These are phyloP conservation scores for Pseudococcus longispinus DNA, from an alignment of 2,888 invertebrate genomes.

Conservation along the genomic window DNA sequence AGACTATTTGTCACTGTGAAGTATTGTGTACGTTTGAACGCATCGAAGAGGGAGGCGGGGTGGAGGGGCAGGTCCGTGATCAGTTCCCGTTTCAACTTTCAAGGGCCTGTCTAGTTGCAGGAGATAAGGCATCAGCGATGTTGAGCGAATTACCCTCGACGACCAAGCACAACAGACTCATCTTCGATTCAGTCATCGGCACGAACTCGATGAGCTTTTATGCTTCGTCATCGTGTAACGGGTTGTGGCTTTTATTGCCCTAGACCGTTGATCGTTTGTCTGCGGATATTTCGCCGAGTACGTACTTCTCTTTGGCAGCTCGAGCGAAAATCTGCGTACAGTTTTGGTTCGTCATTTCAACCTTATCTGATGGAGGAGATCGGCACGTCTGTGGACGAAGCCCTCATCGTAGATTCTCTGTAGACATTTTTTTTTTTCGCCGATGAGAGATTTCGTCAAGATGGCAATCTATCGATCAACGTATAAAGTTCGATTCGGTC, in stretches of 20 bases:
- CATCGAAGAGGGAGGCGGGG: too few relatives aligned
- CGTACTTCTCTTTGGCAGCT: background rate
- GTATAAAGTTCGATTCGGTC: background rate
- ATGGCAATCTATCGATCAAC: background rate
- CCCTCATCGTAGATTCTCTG: background rate
- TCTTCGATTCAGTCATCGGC: background rate
- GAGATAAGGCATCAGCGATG: constrained; percentile 38
- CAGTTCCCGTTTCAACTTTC: constrained; percentile 1
- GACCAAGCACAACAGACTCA: background rate
- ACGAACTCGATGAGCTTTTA: constrained; percentile 20
- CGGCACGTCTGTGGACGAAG: background rate
- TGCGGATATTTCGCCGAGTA: background rate
- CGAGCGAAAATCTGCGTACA: background rate
- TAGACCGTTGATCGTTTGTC: background rate
- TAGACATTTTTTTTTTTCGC: background rate
- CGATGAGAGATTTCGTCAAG: background rate
- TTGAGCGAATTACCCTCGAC: constrained; percentile 35
- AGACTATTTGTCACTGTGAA: constrained; percentile 48
- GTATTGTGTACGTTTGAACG: constrained; percentile 2
- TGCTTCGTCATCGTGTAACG: background rate
- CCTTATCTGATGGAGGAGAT: background rate
- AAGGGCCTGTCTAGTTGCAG: constrained; percentile 1
- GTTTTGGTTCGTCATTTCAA: background rate
- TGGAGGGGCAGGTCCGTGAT: background rate
- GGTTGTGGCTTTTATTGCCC: background rate